A percentile compares a stretch with the other conserved stretches of the same genome.
Evolutionary conservation across 2,113 vertebrate genomes (phyloP).

Genomic region (Pachycephala philippinensis): DNA sequence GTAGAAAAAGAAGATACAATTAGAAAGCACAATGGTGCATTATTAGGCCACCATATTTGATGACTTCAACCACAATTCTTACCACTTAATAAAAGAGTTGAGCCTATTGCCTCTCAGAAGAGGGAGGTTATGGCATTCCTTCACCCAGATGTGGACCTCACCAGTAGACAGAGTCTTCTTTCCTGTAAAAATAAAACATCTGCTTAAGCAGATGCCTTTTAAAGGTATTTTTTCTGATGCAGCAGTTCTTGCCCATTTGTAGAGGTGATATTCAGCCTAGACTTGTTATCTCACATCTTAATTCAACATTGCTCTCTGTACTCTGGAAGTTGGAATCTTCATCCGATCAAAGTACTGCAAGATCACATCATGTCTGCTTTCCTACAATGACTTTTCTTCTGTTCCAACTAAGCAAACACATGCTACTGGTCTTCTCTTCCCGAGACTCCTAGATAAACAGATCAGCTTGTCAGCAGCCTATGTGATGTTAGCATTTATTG

Average conservation of each 20-base stretch:
- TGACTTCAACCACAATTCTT: neutral
- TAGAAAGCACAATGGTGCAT: neutral
- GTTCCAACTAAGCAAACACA: neutral
- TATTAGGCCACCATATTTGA: neutral
- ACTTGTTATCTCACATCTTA: neutral
- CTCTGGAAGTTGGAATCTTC: neutral
- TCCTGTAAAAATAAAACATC: constrained; percentile 57
- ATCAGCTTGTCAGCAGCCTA: neutral
- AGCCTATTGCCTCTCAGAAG: constrained; percentile 77
- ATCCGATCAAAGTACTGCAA: neutral
- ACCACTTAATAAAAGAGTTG: constrained; percentile 96
- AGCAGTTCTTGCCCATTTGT: neutral
- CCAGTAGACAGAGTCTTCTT: constrained; percentile 75
- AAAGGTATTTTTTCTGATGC: neutral
- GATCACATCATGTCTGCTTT: neutral
- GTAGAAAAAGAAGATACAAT: neutral
- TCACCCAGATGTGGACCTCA: constrained; percentile 95
- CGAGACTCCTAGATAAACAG: neutral
- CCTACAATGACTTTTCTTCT: neutral
- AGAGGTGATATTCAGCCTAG: neutral
- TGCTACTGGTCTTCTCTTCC: neutral
- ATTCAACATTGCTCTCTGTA: neutral
- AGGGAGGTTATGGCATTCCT: constrained; percentile 87
- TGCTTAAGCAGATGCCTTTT: neutral
- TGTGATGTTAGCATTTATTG: neutral